Evolutionary conservation across 2,888 invertebrate species (phyloP).

Genomic region (Cryptocheilus praepositus): DNA sequence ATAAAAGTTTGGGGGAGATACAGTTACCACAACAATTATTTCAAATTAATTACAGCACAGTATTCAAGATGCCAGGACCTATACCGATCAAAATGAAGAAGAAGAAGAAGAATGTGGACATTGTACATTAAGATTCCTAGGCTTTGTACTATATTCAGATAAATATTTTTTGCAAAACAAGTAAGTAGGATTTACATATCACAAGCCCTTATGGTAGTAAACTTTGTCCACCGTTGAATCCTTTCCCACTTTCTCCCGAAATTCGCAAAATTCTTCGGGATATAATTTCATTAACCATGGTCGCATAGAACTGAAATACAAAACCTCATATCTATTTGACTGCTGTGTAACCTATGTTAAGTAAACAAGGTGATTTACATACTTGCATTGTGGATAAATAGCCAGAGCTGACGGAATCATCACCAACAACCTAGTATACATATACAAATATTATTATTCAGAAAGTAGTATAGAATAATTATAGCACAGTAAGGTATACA

Average conservation of each 20-base stretch:
- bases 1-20: slow-evolving; percentile 1
- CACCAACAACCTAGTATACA: slow-evolving; percentile 43
- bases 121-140: slow-evolving; percentile 55
- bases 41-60: slow-evolving; percentile 83
- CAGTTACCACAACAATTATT: slow-evolving; percentile 17
- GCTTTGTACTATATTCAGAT: slow-evolving; percentile 10
- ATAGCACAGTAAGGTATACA: slow-evolving; percentile 5
- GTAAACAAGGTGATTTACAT: slow-evolving; percentile 25
- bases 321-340: background rate
- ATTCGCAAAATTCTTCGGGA: slow-evolving; percentile 32
- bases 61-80: slow-evolving; percentile 92
- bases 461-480: background rate
- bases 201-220: slow-evolving; percentile 54
- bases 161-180: slow-evolving; percentile 10
- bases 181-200: slow-evolving; percentile 7
- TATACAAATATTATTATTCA: no score
- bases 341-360: slow-evolving; percentile 11
- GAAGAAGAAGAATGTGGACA: slow-evolving; percentile 81
- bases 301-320: slow-evolving; percentile 34
- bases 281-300: slow-evolving; percentile 29
- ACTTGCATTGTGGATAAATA: slow-evolving; percentile 53
- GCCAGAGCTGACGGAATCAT: slow-evolving; percentile 54
- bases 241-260: slow-evolving; percentile 19
- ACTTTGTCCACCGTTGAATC: slow-evolving; percentile 34
- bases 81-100: slow-evolving; percentile 87